Evolutionary conservation across 2,888 invertebrate genomes (phyloP), one percentile per base, ranked within the genome.

Genomic region (Chironomus riparius): DNA sequence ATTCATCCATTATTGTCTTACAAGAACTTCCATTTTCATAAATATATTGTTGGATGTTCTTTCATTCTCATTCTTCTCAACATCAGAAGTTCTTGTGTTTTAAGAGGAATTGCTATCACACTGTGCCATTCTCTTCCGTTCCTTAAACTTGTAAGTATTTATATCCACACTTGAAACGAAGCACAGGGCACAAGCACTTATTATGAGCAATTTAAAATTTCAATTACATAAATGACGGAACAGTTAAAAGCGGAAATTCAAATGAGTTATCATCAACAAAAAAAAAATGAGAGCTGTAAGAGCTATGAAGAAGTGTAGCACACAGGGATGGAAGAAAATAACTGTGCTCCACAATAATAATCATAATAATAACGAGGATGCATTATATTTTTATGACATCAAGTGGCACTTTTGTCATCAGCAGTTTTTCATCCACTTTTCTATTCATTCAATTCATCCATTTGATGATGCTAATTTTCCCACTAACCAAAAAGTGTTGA

Each of bases 311-410:
- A 38, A 38, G 38, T 38, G 38, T 38, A 38, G 38, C 38, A 38
- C 38, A 38, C 38, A 38, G 50, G 50, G 56, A 18, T 56, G 18
- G 15, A 56, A 15, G 15, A 15, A 10, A 38, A 38, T 38, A 38
- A 38, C 38, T 56, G n/a, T n/a, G 56, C 56, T 56, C 56, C 56
- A 56, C 56, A 56, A 50, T 50, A 50, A 50, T 50, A 50, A 56
- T 56, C 56, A 56, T 56, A 15, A 56, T 56, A 56, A 56, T 56
- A 56, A 56, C 56, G 56, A 56, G 56, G 50, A 21, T 70, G 70
- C 70, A 70, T 68, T 68, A 68, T 38, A 68, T 68, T 68, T 68
- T 68, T 70, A 70, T 70, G 70, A 70, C 70, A 24, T 50, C 56
- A 70, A 70, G 70, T 48, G 70, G 24, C 56, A 56, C 15, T 56